These are phyloP conservation scores for Zygothrica quintamaculata DNA, from an alignment of 2,888 invertebrate species.

Conservation along the genomic window DNA sequence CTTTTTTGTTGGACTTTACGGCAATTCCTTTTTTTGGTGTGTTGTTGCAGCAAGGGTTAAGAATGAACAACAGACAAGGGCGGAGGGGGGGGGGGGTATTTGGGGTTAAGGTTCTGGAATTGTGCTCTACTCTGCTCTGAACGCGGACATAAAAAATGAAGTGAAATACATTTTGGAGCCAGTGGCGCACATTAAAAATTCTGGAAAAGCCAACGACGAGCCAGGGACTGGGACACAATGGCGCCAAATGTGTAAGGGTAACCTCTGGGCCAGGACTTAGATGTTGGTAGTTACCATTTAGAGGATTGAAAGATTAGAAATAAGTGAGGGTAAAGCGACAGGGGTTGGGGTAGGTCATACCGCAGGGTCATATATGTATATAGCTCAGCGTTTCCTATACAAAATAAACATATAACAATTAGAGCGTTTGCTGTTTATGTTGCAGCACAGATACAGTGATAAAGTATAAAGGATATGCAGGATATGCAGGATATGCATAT, in stretches of 20 bases:
- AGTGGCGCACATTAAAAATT: constrained; percentile 66
- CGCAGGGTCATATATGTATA: constrained; percentile 14
- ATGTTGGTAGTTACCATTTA: background rate
- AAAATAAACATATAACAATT: constrained; percentile 76
- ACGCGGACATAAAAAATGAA: constrained; percentile 69
- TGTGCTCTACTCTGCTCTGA: constrained; percentile 34
- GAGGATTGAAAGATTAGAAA: background rate
- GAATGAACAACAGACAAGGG: too few relatives aligned
- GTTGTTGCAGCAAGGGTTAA: constrained; percentile 39
- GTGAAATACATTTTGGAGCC: constrained; percentile 71
- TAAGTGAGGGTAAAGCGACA: too few relatives aligned
- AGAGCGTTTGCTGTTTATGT: constrained; percentile 45
- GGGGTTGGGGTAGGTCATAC: constrained; percentile 44
- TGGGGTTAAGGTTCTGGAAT: background rate
- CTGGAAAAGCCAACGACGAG: constrained; percentile 59
- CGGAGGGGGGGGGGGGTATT: background rate
- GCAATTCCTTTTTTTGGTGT: constrained; percentile 52
- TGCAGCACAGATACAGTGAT: too few relatives aligned
- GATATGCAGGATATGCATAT: too few relatives aligned
- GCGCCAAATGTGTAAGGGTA: constrained; percentile 28
- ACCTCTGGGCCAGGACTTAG: constrained; percentile 7
- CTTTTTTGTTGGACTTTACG: constrained; percentile 59
- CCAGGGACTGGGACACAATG: constrained; percentile 53
- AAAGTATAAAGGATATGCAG: too few relatives aligned
- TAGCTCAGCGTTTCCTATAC: constrained; percentile 40